These are phyloP conservation scores for Acanthopleura granulata DNA, from an alignment of 2,888 invertebrate species.

Conservation along the genomic window DNA sequence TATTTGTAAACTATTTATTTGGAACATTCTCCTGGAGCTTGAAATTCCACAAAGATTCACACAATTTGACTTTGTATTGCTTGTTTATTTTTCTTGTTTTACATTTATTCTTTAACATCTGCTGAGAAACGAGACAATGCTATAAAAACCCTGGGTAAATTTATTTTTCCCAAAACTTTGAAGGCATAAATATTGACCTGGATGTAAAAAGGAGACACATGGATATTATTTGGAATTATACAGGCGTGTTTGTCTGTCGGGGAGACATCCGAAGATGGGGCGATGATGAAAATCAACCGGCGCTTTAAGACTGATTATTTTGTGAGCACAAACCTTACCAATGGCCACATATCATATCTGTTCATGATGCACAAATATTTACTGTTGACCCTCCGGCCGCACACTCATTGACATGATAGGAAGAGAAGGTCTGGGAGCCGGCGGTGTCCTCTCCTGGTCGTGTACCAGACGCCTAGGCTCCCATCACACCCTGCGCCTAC, in stretches of 20 bases:
- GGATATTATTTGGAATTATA: conserved; percentile 7
- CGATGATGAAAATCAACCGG: not conserved
- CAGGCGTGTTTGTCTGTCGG: not conserved
- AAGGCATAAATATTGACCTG: conserved; percentile 5
- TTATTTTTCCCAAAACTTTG: conserved; percentile 14
- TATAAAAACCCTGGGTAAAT: conserved; percentile 7
- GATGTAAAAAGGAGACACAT: not conserved
- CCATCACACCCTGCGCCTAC: not conserved
- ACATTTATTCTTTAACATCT: not conserved
- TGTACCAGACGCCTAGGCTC: not conserved
- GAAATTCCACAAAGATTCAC: not conserved
- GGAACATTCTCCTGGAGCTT: not conserved
- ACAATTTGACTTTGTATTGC: not conserved
- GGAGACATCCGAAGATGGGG: not conserved
- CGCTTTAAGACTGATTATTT: not conserved
- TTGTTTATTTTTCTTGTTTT: not conserved
- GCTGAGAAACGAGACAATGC: not conserved
- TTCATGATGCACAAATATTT: conserved; percentile 10
- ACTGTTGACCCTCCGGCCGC: not conserved
- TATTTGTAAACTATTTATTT: not conserved
- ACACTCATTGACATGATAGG: conserved; percentile 4
- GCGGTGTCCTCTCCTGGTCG: not conserved
- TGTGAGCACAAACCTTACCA: not conserved
- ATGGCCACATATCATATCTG: not conserved
- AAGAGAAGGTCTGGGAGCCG: not conserved